Evolutionary conservation across 2,113 vertebrate genomes (phyloP).

Genomic region (Chloropsis cyanopogon): DNA sequence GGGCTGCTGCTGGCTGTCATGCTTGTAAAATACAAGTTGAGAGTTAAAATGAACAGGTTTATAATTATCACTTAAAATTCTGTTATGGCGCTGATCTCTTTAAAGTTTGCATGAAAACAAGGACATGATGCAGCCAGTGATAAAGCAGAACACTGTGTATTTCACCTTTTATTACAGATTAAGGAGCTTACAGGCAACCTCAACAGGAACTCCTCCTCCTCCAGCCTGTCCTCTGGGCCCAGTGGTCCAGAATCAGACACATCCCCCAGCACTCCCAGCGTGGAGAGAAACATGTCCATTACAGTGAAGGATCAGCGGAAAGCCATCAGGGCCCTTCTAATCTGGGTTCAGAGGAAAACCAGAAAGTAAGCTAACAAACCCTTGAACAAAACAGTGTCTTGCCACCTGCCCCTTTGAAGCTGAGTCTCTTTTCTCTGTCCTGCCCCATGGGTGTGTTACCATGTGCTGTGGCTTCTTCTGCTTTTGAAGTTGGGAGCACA

Average conservation of each 20-base stretch:
- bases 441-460: not conserved
- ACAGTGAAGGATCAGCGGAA: constrained; percentile 85
- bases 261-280: constrained; percentile 80
- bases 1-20: not conserved
- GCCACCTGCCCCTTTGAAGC: not conserved
- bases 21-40: not conserved
- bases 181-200: constrained; percentile 96
- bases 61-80: constrained; percentile 1
- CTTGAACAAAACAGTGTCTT: not conserved
- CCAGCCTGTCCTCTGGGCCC: constrained; percentile 88
- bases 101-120: not conserved
- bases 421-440: not conserved
- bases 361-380: constrained; percentile 80
- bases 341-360: constrained; percentile 93
- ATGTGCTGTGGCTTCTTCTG: not conserved
- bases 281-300: constrained; percentile 70
- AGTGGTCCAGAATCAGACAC: constrained; percentile 88
- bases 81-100: not conserved
- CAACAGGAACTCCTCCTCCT: constrained; percentile 87
- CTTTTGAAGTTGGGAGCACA: not conserved
- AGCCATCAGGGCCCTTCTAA: constrained; percentile 88
- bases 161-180: constrained; percentile 79
- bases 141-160: not conserved
- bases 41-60: not conserved
- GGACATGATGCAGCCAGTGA: not conserved